Conservation (phyloP, 2,888 invertebrate genomes). For the Laothoe populi region DNA sequence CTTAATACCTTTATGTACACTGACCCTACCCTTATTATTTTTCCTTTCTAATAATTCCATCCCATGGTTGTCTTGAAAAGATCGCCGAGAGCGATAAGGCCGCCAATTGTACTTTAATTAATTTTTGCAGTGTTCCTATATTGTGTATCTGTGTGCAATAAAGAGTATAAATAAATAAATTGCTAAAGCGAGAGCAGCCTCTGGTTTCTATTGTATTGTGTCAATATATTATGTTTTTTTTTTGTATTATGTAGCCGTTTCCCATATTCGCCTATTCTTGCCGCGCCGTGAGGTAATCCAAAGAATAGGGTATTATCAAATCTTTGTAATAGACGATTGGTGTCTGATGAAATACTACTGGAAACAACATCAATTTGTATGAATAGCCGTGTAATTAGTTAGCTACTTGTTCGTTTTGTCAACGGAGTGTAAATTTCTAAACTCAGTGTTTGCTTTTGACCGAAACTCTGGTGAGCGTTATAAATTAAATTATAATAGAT, state of each 20-base stretch:
- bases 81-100: too few relatives aligned
- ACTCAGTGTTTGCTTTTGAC: neutral
- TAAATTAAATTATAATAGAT: neutral
- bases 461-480: neutral
- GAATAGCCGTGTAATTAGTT: conserved; percentile 25
- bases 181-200: conserved; percentile 48
- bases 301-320: conserved; percentile 74
- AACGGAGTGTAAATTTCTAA: conserved; percentile 25
- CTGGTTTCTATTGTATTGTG: conserved; percentile 60
- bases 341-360: conserved; percentile 30
- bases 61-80: too few relatives aligned
- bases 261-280: conserved; percentile 61
- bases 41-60: too few relatives aligned
- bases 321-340: conserved; percentile 58
- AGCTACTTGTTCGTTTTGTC: conserved; percentile 28
- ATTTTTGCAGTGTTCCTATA: too few relatives aligned
- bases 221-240: conserved; percentile 59
- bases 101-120: too few relatives aligned
- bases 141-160: too few relatives aligned
- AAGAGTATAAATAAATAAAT: too few relatives aligned
- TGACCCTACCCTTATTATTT: too few relatives aligned
- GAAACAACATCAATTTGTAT: conserved; percentile 25
- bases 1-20: too few relatives aligned
- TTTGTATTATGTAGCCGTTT: conserved; percentile 57
- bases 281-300: conserved; percentile 54